Evolutionary conservation across 1,140 invertebrate genomes (phyloP).

Genomic region (Bradynema listronoti): DNA sequence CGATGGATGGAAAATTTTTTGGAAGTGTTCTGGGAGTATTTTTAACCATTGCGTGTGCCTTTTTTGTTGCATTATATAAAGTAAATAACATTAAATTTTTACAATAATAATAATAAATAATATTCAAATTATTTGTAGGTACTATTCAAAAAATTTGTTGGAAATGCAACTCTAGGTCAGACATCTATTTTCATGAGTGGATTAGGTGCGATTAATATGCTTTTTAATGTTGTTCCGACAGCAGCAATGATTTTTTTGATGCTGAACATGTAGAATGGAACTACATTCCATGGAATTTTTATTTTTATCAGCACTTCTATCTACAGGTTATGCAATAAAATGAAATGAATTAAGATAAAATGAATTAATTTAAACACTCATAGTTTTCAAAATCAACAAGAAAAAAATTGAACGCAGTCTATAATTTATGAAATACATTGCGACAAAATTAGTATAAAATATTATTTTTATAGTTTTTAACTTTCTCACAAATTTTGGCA

Average conservation of each 20-base stretch:
- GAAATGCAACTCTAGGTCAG: constrained; percentile 50
- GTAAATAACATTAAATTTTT: constrained; percentile 23
- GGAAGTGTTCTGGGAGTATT: constrained; percentile 37
- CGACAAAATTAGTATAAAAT: background rate
- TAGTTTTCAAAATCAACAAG: background rate
- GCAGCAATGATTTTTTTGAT: constrained; percentile 32
- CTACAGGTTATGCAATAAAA: constrained; percentile 27
- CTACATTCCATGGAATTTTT: constrained; percentile 48
- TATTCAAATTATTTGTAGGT: constrained; percentile 23
- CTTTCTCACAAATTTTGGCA: constrained; percentile 56
- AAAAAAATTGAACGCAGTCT: background rate
- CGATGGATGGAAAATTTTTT: constrained; percentile 41
- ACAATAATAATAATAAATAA: constrained; percentile 2
- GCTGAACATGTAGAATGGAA: constrained; percentile 45
- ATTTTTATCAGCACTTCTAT: constrained; percentile 39
- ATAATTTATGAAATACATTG: background rate
- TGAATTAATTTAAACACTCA: background rate
- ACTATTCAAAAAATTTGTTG: constrained; percentile 44
- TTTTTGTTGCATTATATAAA: constrained; percentile 51
- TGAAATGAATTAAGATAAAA: background rate
- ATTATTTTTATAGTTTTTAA: constrained; percentile 50
- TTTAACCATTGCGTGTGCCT: constrained; percentile 42
- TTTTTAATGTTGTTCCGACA: constrained; percentile 45
- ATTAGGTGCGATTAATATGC: constrained; percentile 45
- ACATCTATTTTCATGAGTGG: constrained; percentile 55